Evolutionary conservation across 2,888 invertebrate species (phyloP).

Genomic region (Harmothoe impar): DNA sequence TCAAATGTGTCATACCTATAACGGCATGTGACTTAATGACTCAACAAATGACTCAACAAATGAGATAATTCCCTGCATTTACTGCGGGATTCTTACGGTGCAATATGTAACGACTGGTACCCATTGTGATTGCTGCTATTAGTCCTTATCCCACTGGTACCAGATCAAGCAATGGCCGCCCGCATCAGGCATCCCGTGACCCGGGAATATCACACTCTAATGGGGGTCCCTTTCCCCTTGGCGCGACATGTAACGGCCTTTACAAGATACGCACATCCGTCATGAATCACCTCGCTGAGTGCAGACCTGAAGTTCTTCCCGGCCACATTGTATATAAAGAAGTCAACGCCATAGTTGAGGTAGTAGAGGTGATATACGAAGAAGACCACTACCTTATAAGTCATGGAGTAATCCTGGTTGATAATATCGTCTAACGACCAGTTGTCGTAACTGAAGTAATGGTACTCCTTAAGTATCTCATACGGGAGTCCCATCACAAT

Average conservation of each 20-base stretch:
- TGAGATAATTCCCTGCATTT: no score
- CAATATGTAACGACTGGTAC: no score
- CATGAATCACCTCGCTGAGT: background rate
- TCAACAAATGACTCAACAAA: no score
- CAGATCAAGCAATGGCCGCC: no score
- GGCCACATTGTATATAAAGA: conserved; percentile 41
- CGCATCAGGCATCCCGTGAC: no score
- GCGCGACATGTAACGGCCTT: background rate
- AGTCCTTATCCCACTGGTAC: no score
- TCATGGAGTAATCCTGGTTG: conserved; percentile 37
- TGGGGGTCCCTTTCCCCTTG: background rate
- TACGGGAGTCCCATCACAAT: conserved; percentile 49
- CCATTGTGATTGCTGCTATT: no score
- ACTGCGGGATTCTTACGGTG: no score
- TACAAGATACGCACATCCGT: no score
- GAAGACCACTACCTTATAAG: conserved; percentile 30
- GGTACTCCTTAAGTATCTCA: conserved; percentile 43
- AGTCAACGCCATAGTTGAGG: conserved; percentile 52
- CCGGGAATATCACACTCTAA: background rate
- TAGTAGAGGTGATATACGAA: conserved; percentile 49
- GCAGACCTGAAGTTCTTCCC: background rate
- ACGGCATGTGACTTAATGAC: no score
- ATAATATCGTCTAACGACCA: conserved; percentile 46
- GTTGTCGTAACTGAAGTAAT: conserved; percentile 48
- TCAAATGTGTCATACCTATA: no score